Percentiles rank a stretch among this genome's conserved stretches.
Conservation (phyloP, 53 echinoderm and acorn worm species). For the Pentamera pediparva region DNA sequence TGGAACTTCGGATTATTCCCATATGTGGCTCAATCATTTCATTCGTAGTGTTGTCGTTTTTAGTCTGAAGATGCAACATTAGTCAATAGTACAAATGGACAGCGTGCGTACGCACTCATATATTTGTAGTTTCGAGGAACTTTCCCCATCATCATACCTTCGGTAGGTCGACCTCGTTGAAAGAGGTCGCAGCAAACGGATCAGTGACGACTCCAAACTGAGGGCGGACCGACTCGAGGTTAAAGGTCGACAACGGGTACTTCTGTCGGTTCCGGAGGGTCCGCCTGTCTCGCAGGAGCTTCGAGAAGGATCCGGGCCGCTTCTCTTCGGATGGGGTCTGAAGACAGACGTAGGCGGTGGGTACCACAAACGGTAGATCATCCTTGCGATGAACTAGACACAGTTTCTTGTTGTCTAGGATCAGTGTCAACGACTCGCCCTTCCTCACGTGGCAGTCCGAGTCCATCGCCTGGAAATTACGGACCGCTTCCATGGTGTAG, state of each 20-base stretch:
- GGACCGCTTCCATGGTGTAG: too few species aligned
- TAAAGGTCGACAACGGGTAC: slow-evolving; percentile 8
- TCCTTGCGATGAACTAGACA: slow-evolving; percentile 17
- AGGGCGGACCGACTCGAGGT: neutral
- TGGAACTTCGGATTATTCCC: too few species aligned
- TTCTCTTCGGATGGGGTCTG: neutral
- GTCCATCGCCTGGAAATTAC: too few species aligned
- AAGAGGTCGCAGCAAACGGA: slow-evolving; percentile 1
- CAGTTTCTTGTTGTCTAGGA: slow-evolving; percentile 9
- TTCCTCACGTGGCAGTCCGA: neutral
- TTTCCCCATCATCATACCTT: too few species aligned
- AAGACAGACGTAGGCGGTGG: slow-evolving; percentile 1
- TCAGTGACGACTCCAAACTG: too few species aligned
- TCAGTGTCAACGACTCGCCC: slow-evolving; percentile 1
- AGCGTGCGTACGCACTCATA: too few species aligned
- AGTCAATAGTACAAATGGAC: too few species aligned
- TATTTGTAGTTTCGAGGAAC: too few species aligned
- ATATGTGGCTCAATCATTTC: too few species aligned
- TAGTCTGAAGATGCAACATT: too few species aligned
- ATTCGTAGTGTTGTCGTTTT: too few species aligned
- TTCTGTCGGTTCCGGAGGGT: neutral
- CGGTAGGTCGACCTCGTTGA: neutral
- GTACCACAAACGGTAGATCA: slow-evolving; percentile 20
- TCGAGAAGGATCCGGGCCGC: slow-evolving; percentile 5
- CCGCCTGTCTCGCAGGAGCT: neutral